Base-by-base conservation (phyloP, 2,888 invertebrate genomes). In the Mesochorus sp. region DNA sequence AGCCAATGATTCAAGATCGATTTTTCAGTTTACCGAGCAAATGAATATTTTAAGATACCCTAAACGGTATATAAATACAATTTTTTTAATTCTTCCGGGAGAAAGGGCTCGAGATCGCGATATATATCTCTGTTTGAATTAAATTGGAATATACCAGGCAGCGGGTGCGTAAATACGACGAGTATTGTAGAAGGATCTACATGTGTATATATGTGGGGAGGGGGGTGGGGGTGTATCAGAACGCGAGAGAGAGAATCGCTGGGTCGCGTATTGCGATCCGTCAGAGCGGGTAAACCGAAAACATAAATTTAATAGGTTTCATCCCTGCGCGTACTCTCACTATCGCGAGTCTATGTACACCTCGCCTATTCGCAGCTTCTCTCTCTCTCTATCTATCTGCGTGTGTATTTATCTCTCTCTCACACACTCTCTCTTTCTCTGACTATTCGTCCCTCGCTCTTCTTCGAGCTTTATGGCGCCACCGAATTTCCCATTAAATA, bases 401-500 rank as follows among this genome's bases (percentile, higher is more conserved):
- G 19, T 17, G 17, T 37, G 2, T 51, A 37, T 51, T 24, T 42
- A 75, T 74, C 62, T 44, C 61, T 28, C 70, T 37, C 76, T 76
- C 83, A 84, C 83, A 44, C 64, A 14, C 39, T 55, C 47, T 72
- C 53, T 70, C 39, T 47, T 28, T 64, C 55, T 14, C 62, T 55
- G 8, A 39, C 49, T 51, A 62, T 51, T 78, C 80, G 68, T 68
- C 79, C 79, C 76, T 79, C 74, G 78, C 78, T 76, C 87, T 87
- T 87, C 89, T 87, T 88, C 84, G 85, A 88, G 88, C 88, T 91
- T 91, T 91, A 90, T 90, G 89, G 89, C 88, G 88, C 89, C 88
- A 87, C 89, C 89, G 89, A 91, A 90, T 91, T 90, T 89, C 89
- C 90, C 89, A 90, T 90, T 90, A 90, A 91, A 91, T 90, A 90